Evolutionary conservation across 2,888 invertebrate genomes (phyloP).

Genomic region (Mermis nigrescens): DNA sequence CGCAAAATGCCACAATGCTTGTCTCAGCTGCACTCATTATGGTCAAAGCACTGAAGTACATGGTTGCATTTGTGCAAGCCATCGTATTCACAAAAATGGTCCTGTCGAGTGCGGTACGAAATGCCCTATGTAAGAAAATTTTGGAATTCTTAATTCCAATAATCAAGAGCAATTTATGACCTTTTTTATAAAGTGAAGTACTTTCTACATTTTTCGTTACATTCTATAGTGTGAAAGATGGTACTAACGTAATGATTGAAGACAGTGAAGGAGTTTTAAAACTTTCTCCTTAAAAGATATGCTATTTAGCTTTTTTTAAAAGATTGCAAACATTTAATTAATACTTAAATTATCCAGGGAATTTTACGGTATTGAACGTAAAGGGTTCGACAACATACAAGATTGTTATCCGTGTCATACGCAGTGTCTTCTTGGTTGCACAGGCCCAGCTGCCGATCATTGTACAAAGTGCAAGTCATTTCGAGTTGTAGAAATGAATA

Average conservation of each 20-base stretch:
- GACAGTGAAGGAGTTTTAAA: too few species aligned
- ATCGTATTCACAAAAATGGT: too few species aligned
- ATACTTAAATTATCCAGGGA: too few species aligned
- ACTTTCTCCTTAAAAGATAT: too few species aligned
- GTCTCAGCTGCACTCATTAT: slow-evolving; percentile 66
- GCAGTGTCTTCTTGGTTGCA: background rate
- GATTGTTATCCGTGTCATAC: slow-evolving; percentile 5
- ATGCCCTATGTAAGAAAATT: background rate
- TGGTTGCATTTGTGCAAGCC: slow-evolving; percentile 7
- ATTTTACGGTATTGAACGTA: background rate
- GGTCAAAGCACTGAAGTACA: slow-evolving; percentile 48
- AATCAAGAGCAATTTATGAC: too few species aligned
- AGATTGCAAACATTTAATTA: too few species aligned
- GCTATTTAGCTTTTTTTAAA: too few species aligned
- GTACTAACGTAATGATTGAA: too few species aligned
- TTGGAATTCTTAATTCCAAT: too few species aligned
- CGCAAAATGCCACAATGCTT: slow-evolving; percentile 68
- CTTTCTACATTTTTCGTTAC: too few species aligned
- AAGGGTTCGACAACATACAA: background rate
- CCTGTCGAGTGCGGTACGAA: background rate
- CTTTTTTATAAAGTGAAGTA: too few species aligned
- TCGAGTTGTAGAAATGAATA: background rate
- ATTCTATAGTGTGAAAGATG: too few species aligned
- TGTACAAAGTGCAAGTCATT: background rate
- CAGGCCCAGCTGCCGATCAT: background rate